Evolutionary conservation across 2,797 vertebrate species (phyloP).

Genomic region (Rhinatrema bivittatum): DNA sequence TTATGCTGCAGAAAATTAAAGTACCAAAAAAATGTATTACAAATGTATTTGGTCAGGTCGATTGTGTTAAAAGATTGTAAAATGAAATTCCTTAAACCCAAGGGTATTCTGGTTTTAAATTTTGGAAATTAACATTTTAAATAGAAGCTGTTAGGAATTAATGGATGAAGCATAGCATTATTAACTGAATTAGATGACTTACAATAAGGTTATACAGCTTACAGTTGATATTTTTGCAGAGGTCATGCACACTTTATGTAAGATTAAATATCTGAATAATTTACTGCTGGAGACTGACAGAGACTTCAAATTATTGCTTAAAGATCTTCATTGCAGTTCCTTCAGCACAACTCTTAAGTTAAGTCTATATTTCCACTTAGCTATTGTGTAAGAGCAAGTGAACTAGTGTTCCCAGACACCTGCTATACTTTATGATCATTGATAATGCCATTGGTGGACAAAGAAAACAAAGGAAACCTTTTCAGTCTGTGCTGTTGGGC

Average conservation of each 20-base stretch:
- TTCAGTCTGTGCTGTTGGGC: constrained; percentile 7
- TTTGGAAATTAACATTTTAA: constrained; percentile 19
- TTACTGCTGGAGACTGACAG: constrained; percentile 17
- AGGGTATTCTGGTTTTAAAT: no score
- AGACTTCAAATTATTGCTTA: constrained; percentile 25
- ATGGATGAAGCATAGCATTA: constrained; percentile 21
- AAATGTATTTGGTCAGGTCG: no score
- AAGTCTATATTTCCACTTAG: constrained; percentile 8
- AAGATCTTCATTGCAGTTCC: no score
- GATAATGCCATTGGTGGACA: not conserved
- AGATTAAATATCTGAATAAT: constrained; percentile 37
- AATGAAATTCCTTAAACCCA: no score
- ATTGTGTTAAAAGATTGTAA: no score
- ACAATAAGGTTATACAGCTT: constrained; percentile 25
- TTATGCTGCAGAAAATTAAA: no score
- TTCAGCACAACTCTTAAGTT: constrained; percentile 5
- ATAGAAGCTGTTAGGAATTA: constrained; percentile 26
- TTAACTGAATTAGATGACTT: constrained; percentile 21
- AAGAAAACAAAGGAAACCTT: not conserved
- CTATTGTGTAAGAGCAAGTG: constrained; percentile 10
- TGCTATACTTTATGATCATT: constrained; percentile 26
- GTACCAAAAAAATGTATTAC: no score
- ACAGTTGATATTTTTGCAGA: constrained; percentile 27
- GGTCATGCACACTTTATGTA: constrained; percentile 24
- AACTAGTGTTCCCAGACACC: constrained; percentile 12